Conservation (phyloP, 2,888 invertebrate genomes). For the Ecliptopera silaceata region DNA sequence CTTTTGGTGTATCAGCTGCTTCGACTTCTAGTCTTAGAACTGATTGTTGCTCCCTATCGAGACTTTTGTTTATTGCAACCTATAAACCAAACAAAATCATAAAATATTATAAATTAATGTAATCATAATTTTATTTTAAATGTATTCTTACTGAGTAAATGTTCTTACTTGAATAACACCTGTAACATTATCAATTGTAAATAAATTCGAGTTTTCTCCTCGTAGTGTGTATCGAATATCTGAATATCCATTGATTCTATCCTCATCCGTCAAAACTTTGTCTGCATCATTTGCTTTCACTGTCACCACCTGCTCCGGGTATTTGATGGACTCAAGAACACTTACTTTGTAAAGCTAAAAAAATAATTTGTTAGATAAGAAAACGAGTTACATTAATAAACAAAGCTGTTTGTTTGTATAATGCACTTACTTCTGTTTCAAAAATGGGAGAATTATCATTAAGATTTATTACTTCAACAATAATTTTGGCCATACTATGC, state of each 20-base stretch:
- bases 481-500: conserved; percentile 86
- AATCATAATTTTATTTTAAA: background rate
- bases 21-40: conserved; percentile 87
- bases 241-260: conserved; percentile 85
- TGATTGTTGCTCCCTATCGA: conserved; percentile 89
- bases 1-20: conserved; percentile 89
- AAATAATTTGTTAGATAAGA: background rate
- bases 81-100: conserved; percentile 36
- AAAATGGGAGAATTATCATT: conserved; percentile 92
- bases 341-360: conserved; percentile 86
- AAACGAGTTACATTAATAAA: background rate
- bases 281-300: conserved; percentile 89
- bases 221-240: conserved; percentile 87
- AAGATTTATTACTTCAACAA: conserved; percentile 87
- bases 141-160: background rate
- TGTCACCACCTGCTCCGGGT: conserved; percentile 86
- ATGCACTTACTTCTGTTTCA: conserved; percentile 78
- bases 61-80: conserved; percentile 84
- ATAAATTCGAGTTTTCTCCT: conserved; percentile 88
- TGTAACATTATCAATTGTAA: conserved; percentile 87
- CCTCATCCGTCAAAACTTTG: conserved; percentile 82
- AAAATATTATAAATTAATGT: background rate
- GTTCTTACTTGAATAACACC: conserved; percentile 84
- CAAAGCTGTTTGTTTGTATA: background rate
- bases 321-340: conserved; percentile 86